Evolutionary conservation across 1,140 invertebrate genomes (phyloP), one percentile per base, ranked within the genome.

Genomic region (Hermetia illucens): DNA sequence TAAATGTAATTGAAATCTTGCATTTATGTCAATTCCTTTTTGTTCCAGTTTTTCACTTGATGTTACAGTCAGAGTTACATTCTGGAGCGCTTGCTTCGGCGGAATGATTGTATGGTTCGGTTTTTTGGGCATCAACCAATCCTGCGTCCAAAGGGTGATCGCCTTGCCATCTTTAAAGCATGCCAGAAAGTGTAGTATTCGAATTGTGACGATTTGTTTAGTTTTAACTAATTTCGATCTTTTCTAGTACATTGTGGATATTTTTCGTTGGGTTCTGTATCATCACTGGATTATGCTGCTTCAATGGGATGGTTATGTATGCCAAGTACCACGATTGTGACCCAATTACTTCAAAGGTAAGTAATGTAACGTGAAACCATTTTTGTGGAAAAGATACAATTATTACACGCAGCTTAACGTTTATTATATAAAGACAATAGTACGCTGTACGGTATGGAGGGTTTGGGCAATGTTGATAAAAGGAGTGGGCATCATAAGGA

Each of bases 271-370:
- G 69, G 8, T 64, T 70, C 35, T 35, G 68, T 1, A 47, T 43
- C n/a, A 67, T 71, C 19, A 64, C 66, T 34, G 56, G 55, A 4
- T 47, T 69, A 22, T 69, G 69, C 45, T 70, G 68, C 41, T 72
- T 69, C 36, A 75, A 69, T 19, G 83, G 83, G 12, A 63, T 85
- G 18, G 68, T 83, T 1, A 74, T 86, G 43, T 85, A 72, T 49
- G 80, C 79, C 1, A 67, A 71, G 16, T 86, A 82, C 53, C 61
- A 71, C 38, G 67, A 76, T 29, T 86, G 82, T 51, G 82, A 87
- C 61, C 81, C 81, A 0, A 53, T 84, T 19, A 55, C 64, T 17
- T 66, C 69, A 24, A 66, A 72, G 46, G 70, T 70, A 53, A n/a
- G n/a, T n/a, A n/a, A n/a, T n/a, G n/a, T n/a, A n/a, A n/a, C n/a